phyloP scores from a whole-genome alignment of 1,140 invertebrate species.

The Samia ricini region DNA sequence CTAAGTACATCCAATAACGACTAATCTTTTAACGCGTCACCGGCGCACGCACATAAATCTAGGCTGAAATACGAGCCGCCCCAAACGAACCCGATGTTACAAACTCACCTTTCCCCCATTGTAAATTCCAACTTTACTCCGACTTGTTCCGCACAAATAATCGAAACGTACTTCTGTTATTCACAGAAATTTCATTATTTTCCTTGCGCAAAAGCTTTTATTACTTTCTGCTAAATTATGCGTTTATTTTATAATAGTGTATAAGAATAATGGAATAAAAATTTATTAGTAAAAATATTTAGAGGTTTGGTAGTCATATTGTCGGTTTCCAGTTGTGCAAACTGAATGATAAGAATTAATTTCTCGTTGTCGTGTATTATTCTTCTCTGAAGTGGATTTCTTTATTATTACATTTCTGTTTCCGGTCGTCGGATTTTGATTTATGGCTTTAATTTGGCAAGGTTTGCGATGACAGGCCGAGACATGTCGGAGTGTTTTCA shows the following conservation, averaged over 20 bases:
- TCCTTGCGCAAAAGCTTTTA: not conserved
- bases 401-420: constrained; percentile 73
- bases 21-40: constrained; percentile 71
- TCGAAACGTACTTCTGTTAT: constrained; percentile 22
- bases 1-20: constrained; percentile 16
- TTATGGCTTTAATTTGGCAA: constrained; percentile 76
- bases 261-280: too few species aligned
- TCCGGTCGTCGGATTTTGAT: constrained; percentile 73
- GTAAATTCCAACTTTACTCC: constrained; percentile 51
- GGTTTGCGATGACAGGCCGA: constrained; percentile 72
- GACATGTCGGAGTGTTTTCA: constrained; percentile 76
- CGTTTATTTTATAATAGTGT: too few species aligned
- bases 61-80: constrained; percentile 54
- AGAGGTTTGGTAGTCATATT: too few species aligned
- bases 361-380: not conserved
- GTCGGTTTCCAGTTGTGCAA: not conserved
- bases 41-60: constrained; percentile 72
- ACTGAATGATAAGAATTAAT: not conserved
- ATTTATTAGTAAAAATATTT: too few species aligned
- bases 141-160: constrained; percentile 39
- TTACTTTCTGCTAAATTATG: not conserved
- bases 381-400: constrained; percentile 20
- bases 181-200: constrained; percentile 26
- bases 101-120: constrained; percentile 45
- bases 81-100: constrained; percentile 47